Base-by-base conservation (phyloP, 1,140 invertebrate genomes). In the Neodiprion fabricii region DNA sequence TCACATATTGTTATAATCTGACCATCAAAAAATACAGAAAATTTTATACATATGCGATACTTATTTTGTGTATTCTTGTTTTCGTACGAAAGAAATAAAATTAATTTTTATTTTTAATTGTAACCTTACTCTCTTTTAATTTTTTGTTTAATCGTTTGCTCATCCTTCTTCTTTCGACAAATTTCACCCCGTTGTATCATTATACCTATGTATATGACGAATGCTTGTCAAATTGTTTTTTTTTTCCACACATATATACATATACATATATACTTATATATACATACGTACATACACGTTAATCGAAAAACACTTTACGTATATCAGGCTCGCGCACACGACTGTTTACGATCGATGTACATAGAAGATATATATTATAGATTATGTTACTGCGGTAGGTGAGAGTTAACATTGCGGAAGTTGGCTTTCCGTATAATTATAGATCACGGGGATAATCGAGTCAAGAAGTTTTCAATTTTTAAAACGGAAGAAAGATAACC, bases 241-340 rank as follows among this genome's bases (percentile, higher is more conserved):
- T 61, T 61, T 61, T 61, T 61, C 28, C 28, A 1, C 28, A 40
- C 28, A 40, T 40, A 40, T 40, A 40, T 40, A 40, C 28, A 40
- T 40, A 40, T 40, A 40, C 28, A 40, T 40, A 40, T 40, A 40
- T 40, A 40, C 5, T 3, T 40, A 40, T 5, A 40, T 40, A 40
- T 40, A 40, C 28, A 40, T 40, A 40, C 28, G 5, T 40, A 40
- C 28, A 40, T 40, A 40, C 28, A 40, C 5, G 28, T 40, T 40
- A 40, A 21, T 69, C 21, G 67, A 69, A 69, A 69, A 69, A 69
- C 67, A 69, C 67, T 75, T 80, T 80, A 80, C 78, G 79, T 80
- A 80, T 80, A 78, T 80, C 61, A 79, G 71, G 67, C 70, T 75
- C 75, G 76, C 72, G 74, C 72, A 70, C 73, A 72, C 70, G 73